These are phyloP conservation scores for Reinhardtius hippoglossoides DNA, from an alignment of 2,113 vertebrate species.

Conservation along the genomic window DNA sequence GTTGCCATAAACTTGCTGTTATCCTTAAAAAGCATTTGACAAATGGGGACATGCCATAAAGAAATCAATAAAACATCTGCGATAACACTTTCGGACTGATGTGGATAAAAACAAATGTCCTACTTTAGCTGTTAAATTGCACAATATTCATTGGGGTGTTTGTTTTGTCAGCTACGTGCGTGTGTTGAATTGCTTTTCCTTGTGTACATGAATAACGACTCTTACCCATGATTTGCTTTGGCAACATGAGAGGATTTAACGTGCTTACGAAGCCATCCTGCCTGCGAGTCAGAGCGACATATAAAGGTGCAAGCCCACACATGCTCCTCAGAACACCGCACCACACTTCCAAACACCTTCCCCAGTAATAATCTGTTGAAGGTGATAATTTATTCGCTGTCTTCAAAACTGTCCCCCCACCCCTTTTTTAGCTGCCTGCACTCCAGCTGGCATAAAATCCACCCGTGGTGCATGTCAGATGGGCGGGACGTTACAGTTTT, in stretches of 20 bases:
- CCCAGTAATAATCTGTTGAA: slow-evolving; percentile 59
- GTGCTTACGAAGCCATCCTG: background rate
- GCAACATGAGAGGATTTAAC: background rate
- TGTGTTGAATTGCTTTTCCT: background rate
- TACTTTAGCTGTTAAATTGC: background rate
- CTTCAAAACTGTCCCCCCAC: slow-evolving; percentile 31
- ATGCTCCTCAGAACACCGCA: slow-evolving; percentile 40
- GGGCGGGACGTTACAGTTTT: slow-evolving; percentile 51
- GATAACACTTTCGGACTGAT: background rate
- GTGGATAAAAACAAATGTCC: background rate
- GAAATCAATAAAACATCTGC: background rate
- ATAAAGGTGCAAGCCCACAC: slow-evolving; percentile 53
- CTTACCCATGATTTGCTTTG: slow-evolving; percentile 21
- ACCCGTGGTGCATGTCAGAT: slow-evolving; percentile 58
- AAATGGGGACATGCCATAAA: slow-evolving; percentile 14
- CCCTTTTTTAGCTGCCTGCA: slow-evolving; percentile 18
- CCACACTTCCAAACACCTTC: slow-evolving; percentile 65
- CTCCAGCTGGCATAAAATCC: slow-evolving; percentile 66
- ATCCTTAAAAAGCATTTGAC: background rate
- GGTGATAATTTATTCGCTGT: slow-evolving; percentile 74
- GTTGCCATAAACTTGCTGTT: background rate
- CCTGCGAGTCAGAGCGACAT: slow-evolving; percentile 18
- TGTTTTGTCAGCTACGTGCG: background rate
- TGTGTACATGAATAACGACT: slow-evolving; percentile 2
- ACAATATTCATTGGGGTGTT: background rate